A percentile compares a stretch with the other conserved stretches of the same genome.
These are phyloP conservation scores for Conus ventricosus DNA, from an alignment of 1,140 invertebrate genomes.

Conservation along the genomic window DNA sequence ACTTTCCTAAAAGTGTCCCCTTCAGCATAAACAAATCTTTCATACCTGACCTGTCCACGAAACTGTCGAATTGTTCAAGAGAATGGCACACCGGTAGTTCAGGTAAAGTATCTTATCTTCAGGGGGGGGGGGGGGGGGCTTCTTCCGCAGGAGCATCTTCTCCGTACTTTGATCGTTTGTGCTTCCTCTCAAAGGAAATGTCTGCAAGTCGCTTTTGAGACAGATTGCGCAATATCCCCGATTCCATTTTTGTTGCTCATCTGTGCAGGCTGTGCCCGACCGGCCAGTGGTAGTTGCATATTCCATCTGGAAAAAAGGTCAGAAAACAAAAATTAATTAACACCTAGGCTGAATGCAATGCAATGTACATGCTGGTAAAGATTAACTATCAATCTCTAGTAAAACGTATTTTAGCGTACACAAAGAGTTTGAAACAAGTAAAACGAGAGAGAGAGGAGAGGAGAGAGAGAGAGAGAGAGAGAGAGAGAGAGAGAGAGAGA, in stretches of 20 bases:
- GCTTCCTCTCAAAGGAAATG: slow-evolving; percentile 5
- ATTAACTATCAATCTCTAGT: too few relatives aligned
- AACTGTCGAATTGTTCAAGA: background rate
- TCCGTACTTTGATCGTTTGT: background rate
- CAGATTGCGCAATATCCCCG: background rate
- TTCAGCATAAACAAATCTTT: background rate
- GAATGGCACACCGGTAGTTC: background rate
- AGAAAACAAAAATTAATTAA: too few relatives aligned
- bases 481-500: too few relatives aligned
- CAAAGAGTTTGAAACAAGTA: too few relatives aligned
- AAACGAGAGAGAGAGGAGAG: too few relatives aligned
- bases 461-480: too few relatives aligned
- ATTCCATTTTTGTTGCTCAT: background rate
- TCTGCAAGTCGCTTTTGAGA: background rate
- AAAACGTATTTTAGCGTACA: too few relatives aligned
- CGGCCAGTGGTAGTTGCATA: background rate
- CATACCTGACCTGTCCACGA: background rate
- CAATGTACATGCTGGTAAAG: too few relatives aligned
- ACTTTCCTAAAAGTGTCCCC: background rate
- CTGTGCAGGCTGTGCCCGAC: background rate
- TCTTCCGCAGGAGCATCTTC: background rate
- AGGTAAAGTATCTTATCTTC: too few relatives aligned
- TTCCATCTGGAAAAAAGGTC: background rate
- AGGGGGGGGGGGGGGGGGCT: too few relatives aligned
- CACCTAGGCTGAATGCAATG: too few relatives aligned